Evolutionary conservation across 2,888 invertebrate species (phyloP).

Genomic region (Minunthozetes semirufus): DNA sequence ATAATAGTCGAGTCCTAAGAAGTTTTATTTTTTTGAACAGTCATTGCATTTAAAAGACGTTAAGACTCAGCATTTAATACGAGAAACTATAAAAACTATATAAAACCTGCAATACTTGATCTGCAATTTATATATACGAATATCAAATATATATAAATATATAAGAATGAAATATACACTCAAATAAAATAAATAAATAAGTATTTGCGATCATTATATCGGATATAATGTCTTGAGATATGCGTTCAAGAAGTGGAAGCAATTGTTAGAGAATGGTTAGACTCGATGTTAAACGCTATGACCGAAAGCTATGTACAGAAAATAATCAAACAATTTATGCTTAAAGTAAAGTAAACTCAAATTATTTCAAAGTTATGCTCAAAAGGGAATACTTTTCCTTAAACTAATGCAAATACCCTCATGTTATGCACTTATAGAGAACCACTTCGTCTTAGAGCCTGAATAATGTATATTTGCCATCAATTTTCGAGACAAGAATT

Average conservation of each 20-base stretch:
- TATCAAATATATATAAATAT: neutral
- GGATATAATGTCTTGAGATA: neutral
- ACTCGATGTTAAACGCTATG: neutral
- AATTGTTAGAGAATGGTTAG: neutral
- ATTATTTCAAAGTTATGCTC: neutral
- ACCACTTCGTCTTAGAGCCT: neutral
- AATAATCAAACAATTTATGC: slow-evolving; percentile 9
- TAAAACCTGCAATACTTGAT: neutral
- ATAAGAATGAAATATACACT: no score
- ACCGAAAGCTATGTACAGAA: neutral
- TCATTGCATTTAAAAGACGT: no score
- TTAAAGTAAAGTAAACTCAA: neutral
- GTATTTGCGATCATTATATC: no score
- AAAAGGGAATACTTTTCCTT: neutral
- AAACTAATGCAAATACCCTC: neutral
- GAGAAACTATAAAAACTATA: no score
- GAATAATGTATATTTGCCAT: neutral
- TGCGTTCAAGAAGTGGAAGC: no score
- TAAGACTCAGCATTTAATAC: neutral
- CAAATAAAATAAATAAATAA: no score
- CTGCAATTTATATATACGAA: neutral
- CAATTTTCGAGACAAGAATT: neutral
- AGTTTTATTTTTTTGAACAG: neutral
- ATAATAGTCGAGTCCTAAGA: no score
- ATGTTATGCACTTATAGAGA: neutral